Evolutionary conservation across 2,888 invertebrate genomes (phyloP).

Genomic region (Entomobrya multifasciata): DNA sequence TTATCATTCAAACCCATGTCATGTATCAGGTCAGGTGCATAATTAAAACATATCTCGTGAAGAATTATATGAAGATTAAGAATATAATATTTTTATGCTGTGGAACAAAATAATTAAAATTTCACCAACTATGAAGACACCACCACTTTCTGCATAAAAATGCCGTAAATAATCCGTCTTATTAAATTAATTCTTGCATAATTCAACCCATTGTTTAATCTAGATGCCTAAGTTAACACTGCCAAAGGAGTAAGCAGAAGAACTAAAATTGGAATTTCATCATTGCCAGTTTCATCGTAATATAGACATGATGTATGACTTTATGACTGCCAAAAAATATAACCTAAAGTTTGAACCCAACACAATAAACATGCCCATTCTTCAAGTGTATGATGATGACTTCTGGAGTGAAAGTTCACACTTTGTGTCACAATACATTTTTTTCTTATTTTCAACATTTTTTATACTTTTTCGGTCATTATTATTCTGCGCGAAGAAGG

Average conservation of each 20-base stretch:
- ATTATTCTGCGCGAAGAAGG: slow-evolving; percentile 59
- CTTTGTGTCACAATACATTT: slow-evolving; percentile 40
- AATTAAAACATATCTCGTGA: too few species aligned
- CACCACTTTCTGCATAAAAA: too few species aligned
- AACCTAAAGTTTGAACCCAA: not conserved
- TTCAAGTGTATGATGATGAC: not conserved
- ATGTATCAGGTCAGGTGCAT: too few species aligned
- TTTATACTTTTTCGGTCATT: slow-evolving; percentile 49
- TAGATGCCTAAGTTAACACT: too few species aligned
- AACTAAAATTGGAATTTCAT: slow-evolving; percentile 11
- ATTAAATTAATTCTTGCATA: too few species aligned
- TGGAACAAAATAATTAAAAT: too few species aligned
- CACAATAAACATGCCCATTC: slow-evolving; percentile 24
- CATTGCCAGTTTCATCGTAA: not conserved
- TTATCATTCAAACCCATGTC: too few species aligned
- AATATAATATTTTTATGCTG: too few species aligned
- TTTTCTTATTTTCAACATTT: slow-evolving; percentile 10
- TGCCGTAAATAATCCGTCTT: not conserved
- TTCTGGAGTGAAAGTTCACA: slow-evolving; percentile 3
- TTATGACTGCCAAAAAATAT: not conserved
- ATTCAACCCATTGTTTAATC: too few species aligned
- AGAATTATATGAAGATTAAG: too few species aligned
- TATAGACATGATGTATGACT: slow-evolving; percentile 14
- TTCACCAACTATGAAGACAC: too few species aligned
- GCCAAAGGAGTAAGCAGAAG: too few species aligned